Percentiles rank a stretch among this genome's conserved stretches.
Conservation (phyloP, 2,888 invertebrate genomes). For the Phorcus lineatus region DNA sequence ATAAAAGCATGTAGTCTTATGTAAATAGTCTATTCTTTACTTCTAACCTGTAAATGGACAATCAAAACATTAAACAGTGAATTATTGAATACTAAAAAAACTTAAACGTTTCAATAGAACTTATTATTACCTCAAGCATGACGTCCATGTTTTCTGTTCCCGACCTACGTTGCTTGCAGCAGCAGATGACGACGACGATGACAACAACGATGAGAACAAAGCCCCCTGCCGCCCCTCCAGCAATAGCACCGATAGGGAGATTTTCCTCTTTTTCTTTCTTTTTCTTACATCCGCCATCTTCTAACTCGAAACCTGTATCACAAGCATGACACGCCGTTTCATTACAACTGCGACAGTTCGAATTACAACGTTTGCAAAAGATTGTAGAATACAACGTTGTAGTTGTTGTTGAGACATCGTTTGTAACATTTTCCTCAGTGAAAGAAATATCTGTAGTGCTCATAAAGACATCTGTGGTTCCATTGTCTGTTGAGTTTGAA, state of each 20-base stretch:
- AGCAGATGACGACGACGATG: not conserved
- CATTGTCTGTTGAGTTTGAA: too few relatives aligned
- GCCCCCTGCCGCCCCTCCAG: not conserved
- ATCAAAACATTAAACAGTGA: too few relatives aligned
- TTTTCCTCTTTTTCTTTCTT: not conserved
- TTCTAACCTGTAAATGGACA: too few relatives aligned
- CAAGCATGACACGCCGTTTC: not conserved
- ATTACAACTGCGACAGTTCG: not conserved
- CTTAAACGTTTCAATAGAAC: too few relatives aligned
- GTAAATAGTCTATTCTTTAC: too few relatives aligned
- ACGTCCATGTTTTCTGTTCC: too few relatives aligned
- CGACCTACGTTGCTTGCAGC: not conserved
- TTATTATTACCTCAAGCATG: too few relatives aligned
- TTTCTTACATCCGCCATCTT: not conserved
- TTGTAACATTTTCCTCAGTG: too few relatives aligned
- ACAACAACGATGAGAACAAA: not conserved
- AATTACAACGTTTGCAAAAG: not conserved
- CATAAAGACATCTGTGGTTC: too few relatives aligned
- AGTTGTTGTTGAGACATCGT: not conserved
- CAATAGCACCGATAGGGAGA: not conserved
- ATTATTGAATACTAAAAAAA: too few relatives aligned
- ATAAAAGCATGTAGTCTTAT: too few relatives aligned
- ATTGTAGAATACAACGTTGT: not conserved
- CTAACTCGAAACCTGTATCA: not conserved
- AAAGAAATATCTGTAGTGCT: too few relatives aligned